Base-by-base conservation (phyloP, 2,113 vertebrate genomes). In the Phalacrocorax pelagicus region DNA sequence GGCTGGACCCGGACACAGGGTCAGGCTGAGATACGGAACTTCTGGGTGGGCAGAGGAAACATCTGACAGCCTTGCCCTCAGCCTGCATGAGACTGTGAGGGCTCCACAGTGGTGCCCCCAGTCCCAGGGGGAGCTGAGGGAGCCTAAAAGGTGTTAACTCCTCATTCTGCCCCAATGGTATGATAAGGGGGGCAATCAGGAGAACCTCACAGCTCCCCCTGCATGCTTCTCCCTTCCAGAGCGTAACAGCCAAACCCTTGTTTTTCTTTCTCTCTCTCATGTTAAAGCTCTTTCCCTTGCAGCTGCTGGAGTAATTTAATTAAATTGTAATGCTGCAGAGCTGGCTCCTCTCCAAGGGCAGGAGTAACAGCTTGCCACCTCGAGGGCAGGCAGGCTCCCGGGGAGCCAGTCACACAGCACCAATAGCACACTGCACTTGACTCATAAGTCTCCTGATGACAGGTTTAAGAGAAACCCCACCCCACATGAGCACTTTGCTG, bases 281-380 rank as follows among this genome's bases (percentile, higher is more conserved):
- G 2, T 49, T 42, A 11, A 65, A 72, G 40, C 70, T 83, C 84
- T 32, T 90, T 17, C 29, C 67, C 62, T 69, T 34, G 70, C 92
- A 96, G 92, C 94, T 69, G 78, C 87, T 55, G 63, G 62, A 72
- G 75, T 12, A 36, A 91, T 94, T 95, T 88, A 96, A 96, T 96
- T 95, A 91, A 86, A 69, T 18, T 7, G 38, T 81, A 71, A 59
- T 90, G 89, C 86, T 81, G 54, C 0, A 4, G 44, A 40, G 71
- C 86, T 96, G 92, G 96, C 88, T 92, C 7, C n/a, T 62, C 61
- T 92, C 95, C 96, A 95, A 91, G 78, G 94, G 86, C 95, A 92
- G 90, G 30, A 97, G 94, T 71, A 92, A 15, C 94, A 91, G 90
- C 94, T 94, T 83, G 88, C 63, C 84, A 74, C 95, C 94, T 79